Evolutionary conservation across 2,113 vertebrate genomes (phyloP).

Genomic region (Eulemur rufifrons): DNA sequence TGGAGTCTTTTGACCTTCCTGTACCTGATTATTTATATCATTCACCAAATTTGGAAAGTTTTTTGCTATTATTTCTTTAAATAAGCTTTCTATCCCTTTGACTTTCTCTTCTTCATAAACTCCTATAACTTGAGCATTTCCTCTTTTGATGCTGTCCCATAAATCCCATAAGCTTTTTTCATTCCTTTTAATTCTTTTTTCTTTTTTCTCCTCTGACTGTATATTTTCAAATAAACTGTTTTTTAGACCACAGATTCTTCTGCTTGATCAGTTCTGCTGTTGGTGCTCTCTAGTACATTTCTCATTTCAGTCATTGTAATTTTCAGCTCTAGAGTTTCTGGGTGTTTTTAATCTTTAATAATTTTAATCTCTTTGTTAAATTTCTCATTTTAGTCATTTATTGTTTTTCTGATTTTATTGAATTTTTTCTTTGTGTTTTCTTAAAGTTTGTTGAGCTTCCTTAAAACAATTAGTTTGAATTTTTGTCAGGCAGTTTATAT

Average conservation of each 20-base stretch:
- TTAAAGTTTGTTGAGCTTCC: not conserved
- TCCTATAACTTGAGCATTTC: not conserved
- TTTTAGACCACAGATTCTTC: not conserved
- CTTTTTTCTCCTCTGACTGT: not conserved
- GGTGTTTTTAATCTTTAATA: not conserved
- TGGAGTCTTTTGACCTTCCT: not conserved
- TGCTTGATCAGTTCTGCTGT: not conserved
- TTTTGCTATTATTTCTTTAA: not conserved
- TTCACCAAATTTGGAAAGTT: not conserved
- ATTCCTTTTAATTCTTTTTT: not conserved
- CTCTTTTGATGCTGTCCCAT: not conserved
- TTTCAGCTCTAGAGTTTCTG: not conserved
- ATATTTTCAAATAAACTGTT: not conserved
- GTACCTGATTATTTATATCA: not conserved
- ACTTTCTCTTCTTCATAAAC: not conserved
- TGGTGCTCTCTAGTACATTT: not conserved
- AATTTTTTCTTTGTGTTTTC: not conserved
- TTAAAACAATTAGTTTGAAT: not conserved
- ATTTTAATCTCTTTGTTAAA: not conserved
- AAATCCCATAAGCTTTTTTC: not conserved
- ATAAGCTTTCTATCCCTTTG: not conserved
- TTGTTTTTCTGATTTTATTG: not conserved
- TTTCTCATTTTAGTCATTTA: not conserved
- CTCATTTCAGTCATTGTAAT: not conserved
- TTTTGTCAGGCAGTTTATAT: not conserved